Conservation (phyloP, 2,888 invertebrate species). For the Eupithecia insigniata region DNA sequence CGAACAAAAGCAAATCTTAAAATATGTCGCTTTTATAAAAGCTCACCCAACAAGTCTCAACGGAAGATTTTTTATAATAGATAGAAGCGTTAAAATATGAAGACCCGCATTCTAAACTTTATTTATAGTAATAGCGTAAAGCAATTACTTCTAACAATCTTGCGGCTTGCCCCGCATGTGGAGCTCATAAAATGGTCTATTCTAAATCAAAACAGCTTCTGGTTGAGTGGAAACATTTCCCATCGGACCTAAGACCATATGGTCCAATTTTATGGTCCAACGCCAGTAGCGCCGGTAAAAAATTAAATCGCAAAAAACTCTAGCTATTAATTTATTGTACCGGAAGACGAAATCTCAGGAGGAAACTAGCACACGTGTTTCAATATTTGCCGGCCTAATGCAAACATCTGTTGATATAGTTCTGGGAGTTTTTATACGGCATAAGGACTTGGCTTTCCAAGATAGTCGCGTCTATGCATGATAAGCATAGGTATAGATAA, state of each 20-base stretch:
- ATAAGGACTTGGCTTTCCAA: constrained; percentile 41
- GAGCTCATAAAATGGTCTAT: constrained; percentile 70
- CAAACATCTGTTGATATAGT: constrained; percentile 77
- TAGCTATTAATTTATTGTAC: constrained; percentile 76
- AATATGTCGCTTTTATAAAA: constrained; percentile 70
- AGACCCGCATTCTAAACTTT: constrained; percentile 72
- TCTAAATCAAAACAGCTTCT: constrained; percentile 63
- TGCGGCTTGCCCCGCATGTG: constrained; percentile 79
- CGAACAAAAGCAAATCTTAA: constrained; percentile 74
- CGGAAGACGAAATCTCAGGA: constrained; percentile 84
- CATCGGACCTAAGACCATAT: constrained; percentile 66
- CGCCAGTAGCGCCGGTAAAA: constrained; percentile 69
- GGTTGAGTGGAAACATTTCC: constrained; percentile 65
- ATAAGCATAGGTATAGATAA: neutral
- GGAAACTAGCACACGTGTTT: constrained; percentile 83
- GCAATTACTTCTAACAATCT: constrained; percentile 80
- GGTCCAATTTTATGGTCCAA: constrained; percentile 58
- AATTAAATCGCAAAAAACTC: constrained; percentile 73
- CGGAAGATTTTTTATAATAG: constrained; percentile 58
- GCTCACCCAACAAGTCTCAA: constrained; percentile 47
- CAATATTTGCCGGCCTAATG: constrained; percentile 81
- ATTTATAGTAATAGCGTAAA: constrained; percentile 66
- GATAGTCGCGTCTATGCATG: constrained; percentile 24
- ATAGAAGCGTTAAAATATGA: constrained; percentile 55
- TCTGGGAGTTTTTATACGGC: constrained; percentile 55